Evolutionary conservation across 2,888 invertebrate genomes (phyloP).

Genomic region (Drosophila antonietae): DNA sequence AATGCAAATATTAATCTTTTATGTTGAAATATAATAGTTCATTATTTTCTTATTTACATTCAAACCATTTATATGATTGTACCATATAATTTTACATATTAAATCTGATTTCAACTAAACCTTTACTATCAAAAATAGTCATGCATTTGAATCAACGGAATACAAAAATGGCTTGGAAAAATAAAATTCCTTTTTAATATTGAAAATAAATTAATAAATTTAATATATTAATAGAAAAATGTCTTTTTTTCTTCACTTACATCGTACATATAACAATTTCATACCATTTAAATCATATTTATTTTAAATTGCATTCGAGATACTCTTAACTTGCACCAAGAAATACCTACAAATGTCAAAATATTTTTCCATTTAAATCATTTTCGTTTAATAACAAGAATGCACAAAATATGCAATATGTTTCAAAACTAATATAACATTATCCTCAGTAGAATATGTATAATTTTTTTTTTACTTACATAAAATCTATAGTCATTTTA

Average conservation of each 20-base stretch:
- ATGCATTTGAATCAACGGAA: background rate
- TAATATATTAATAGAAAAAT: background rate
- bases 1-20: background rate
- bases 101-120: slow-evolving; percentile 1
- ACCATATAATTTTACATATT: slow-evolving; percentile 1
- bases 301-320: too few relatives aligned
- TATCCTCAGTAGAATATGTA: background rate
- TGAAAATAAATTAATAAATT: background rate
- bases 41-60: slow-evolving; percentile 1
- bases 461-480: background rate
- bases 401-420: background rate
- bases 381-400: background rate
- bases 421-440: background rate
- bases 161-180: too few relatives aligned
- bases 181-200: background rate
- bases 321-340: background rate
- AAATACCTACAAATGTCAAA: background rate
- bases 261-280: background rate
- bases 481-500: background rate
- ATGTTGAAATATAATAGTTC: background rate
- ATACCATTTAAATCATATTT: background rate
- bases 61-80: background rate
- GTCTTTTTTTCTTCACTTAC: background rate
- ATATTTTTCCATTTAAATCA: background rate
- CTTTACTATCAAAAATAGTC: background rate